Conservation (phyloP, 2,797 vertebrate species). For the Avahi laniger region DNA sequence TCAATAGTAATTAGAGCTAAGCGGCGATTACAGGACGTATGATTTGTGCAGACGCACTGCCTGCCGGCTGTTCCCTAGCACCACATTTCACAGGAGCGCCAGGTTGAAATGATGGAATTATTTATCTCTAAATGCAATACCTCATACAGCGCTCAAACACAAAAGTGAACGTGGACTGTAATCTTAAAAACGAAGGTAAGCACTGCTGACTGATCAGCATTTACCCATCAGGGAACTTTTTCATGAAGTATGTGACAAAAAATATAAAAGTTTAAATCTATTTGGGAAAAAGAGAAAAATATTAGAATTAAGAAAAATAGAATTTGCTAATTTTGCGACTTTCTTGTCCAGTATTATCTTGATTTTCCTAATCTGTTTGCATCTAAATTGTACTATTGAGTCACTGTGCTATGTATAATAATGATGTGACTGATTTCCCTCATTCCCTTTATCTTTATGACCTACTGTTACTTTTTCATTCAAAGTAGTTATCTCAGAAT, state of each 20-base stretch:
- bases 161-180: slow-evolving; percentile 62
- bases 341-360: background rate
- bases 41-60: slow-evolving; percentile 80
- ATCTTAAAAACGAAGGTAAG: slow-evolving; percentile 79
- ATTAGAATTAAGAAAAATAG: background rate
- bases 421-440: background rate
- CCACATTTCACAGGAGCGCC: slow-evolving; percentile 70
- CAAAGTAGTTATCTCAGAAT: slow-evolving; percentile 31
- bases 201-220: background rate
- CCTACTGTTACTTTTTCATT: slow-evolving; percentile 9
- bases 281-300: slow-evolving; percentile 5
- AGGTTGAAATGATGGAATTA: slow-evolving; percentile 78
- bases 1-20: slow-evolving; percentile 83
- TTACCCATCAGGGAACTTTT: slow-evolving; percentile 49
- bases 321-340: slow-evolving; percentile 44
- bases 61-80: slow-evolving; percentile 77
- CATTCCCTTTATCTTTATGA: slow-evolving; percentile 32
- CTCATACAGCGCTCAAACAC: slow-evolving; percentile 42
- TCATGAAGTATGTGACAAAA: slow-evolving; percentile 42
- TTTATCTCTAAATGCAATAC: slow-evolving; percentile 72
- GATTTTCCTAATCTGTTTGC: slow-evolving; percentile 40
- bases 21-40: slow-evolving; percentile 76
- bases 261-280: slow-evolving; percentile 44
- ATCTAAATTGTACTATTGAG: background rate
- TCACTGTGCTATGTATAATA: background rate